phyloP scores from a whole-genome alignment of 2,888 invertebrate genomes.

The Thymelicus sylvestris region DNA sequence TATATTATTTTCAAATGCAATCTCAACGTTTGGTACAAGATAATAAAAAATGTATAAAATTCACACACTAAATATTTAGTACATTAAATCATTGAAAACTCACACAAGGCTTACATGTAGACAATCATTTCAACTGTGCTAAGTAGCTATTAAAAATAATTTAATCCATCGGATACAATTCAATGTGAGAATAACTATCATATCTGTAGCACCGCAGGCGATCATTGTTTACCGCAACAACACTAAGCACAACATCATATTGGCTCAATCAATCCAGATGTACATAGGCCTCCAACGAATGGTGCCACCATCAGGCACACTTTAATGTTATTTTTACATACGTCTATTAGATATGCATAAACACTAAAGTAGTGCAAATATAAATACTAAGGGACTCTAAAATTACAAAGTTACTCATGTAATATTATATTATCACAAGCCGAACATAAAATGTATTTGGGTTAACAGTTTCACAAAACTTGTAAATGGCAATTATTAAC shows the following conservation, averaged over 20 bases:
- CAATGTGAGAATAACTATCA: slow-evolving; percentile 16
- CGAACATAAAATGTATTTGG: not conserved
- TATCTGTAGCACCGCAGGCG: slow-evolving; percentile 47
- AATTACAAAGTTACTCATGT: not conserved
- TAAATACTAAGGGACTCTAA: not conserved
- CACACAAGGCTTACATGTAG: slow-evolving; percentile 63
- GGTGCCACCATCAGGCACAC: not conserved
- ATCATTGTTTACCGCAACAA: slow-evolving; percentile 17
- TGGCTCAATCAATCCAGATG: not conserved
- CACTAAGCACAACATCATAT: slow-evolving; percentile 29
- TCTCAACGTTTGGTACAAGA: slow-evolving; percentile 80
- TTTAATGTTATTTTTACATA: slow-evolving; percentile 2
- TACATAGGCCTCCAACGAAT: not conserved
- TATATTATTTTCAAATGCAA: slow-evolving; percentile 81
- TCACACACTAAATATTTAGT: slow-evolving; percentile 59
- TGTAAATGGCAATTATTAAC: slow-evolving; percentile 27
- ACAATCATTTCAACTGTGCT: slow-evolving; percentile 52
- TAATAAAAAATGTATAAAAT: slow-evolving; percentile 83
- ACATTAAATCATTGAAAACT: slow-evolving; percentile 58
- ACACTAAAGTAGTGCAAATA: slow-evolving; percentile 30
- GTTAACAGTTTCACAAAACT: not conserved
- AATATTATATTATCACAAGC: not conserved
- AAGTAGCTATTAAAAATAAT: slow-evolving; percentile 47
- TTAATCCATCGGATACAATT: slow-evolving; percentile 33
- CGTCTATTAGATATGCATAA: slow-evolving; percentile 14